A percentile compares a stretch with the other conserved stretches of the same genome.
Evolutionary conservation across 2,113 vertebrate genomes (phyloP).

Genomic region (Lycocorax pyrrhopterus): DNA sequence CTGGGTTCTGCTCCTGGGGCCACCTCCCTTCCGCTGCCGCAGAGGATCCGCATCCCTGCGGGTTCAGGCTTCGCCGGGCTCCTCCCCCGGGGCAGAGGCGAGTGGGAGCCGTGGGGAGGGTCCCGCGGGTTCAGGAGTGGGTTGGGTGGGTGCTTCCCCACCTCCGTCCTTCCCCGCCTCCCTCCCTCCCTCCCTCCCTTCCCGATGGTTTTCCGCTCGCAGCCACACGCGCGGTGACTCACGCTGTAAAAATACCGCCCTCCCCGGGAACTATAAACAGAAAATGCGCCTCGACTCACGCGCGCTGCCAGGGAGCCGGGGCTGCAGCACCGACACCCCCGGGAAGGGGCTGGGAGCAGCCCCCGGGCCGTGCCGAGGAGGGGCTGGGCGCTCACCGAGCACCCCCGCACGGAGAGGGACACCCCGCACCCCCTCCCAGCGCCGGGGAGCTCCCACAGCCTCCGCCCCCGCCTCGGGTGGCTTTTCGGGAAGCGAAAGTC

Average conservation of each 20-base stretch:
- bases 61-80: rapidly evolving
- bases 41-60: rapidly evolving
- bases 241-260: slow-evolving; percentile 34
- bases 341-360: not conserved
- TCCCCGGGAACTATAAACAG: not conserved
- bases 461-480: not conserved
- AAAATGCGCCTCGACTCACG: not conserved
- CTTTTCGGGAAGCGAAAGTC: rapidly evolving
- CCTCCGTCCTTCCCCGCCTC: not conserved
- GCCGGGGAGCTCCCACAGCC: rapidly evolving
- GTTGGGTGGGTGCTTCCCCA: too few species aligned
- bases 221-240: not conserved
- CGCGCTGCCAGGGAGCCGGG: not conserved
- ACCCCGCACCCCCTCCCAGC: not conserved
- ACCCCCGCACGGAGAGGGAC: rapidly evolving
- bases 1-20: not conserved
- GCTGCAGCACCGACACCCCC: not conserved
- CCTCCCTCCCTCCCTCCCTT: not conserved
- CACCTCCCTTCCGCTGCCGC: rapidly evolving
- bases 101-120: rapidly evolving
- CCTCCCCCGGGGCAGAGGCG: not conserved
- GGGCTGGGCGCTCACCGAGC: not conserved
- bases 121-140: rapidly evolving
- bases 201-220: not conserved
- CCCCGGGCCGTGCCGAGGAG: rapidly evolving